phyloP scores from a whole-genome alignment of 2,888 invertebrate genomes.

The Lordiphosa fenestrarum region DNA sequence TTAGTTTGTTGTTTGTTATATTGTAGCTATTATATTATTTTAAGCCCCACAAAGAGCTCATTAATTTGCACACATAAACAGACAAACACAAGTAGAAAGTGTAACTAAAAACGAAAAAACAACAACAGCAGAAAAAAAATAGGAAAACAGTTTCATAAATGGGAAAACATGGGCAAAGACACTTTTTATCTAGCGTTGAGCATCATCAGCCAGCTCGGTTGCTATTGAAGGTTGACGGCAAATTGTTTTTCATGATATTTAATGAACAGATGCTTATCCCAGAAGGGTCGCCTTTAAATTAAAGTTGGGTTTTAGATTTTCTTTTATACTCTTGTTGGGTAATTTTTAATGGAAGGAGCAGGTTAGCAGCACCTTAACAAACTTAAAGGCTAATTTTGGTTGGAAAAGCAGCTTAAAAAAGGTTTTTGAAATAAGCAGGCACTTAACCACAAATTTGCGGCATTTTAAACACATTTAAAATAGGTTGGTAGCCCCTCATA shows the following conservation, averaged over 20 bases:
- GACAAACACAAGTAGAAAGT: conserved; percentile 15
- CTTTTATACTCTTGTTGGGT: no score
- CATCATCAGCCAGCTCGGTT: background rate
- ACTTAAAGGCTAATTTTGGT: no score
- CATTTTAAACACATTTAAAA: no score
- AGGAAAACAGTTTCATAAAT: conserved; percentile 8
- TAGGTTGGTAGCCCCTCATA: no score
- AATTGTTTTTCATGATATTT: conserved; percentile 8
- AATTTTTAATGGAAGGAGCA: no score
- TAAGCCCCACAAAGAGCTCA: conserved; percentile 70
- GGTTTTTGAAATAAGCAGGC: no score
- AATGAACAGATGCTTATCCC: conserved; percentile 11
- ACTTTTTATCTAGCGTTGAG: background rate
- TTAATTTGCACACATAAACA: conserved; percentile 61
- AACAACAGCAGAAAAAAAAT: background rate
- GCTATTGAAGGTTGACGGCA: conserved; percentile 4
- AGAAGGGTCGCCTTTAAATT: background rate
- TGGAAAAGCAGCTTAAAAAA: no score
- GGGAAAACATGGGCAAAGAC: conserved; percentile 1
- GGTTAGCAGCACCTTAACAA: no score
- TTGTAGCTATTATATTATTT: conserved; percentile 65
- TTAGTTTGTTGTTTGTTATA: conserved; percentile 38
- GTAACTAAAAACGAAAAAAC: conserved; percentile 6
- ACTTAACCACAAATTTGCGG: no score
- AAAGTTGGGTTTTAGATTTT: no score